A percentile compares a stretch with the other conserved stretches of the same genome.
Conservation (phyloP, 2,113 vertebrate species). For the Malaclemys terrapin region DNA sequence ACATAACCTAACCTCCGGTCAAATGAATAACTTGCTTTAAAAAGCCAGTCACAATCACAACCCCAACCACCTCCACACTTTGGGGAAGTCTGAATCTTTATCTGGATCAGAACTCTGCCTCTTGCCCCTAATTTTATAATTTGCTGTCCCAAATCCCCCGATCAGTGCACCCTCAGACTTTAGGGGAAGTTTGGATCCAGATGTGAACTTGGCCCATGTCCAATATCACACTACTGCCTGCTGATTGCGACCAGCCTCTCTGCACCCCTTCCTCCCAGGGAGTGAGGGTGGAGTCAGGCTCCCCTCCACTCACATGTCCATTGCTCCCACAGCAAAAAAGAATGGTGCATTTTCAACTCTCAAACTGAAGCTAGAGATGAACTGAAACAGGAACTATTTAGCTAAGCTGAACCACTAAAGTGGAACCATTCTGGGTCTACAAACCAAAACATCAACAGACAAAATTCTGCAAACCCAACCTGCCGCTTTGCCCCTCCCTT, state of each 20-base stretch:
- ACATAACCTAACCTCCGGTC: not conserved
- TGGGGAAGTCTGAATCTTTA: not conserved
- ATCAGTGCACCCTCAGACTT: not conserved
- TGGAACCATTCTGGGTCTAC: rapidly evolving
- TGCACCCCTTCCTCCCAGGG: not conserved
- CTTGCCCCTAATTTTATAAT: not conserved
- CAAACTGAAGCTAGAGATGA: not conserved
- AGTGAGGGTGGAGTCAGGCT: not conserved
- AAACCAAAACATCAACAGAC: not conserved
- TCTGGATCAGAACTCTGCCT: not conserved
- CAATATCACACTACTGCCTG: not conserved
- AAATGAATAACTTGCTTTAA: not conserved
- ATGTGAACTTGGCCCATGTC: not conserved
- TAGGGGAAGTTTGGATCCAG: not conserved
- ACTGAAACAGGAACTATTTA: not conserved
- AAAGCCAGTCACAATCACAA: not conserved
- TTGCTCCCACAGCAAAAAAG: not conserved
- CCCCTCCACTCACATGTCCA: not conserved
- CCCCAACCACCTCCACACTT: not conserved
- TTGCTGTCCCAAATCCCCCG: not conserved
- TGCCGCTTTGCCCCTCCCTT: not conserved
- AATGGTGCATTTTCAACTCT: not conserved
- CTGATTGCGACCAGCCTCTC: not conserved
- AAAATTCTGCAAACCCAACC: not conserved
- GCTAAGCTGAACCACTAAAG: not conserved